Evolutionary conservation across 2,888 invertebrate species (phyloP), one percentile per base, ranked within the genome.

Genomic region (Erannis defoliaria): DNA sequence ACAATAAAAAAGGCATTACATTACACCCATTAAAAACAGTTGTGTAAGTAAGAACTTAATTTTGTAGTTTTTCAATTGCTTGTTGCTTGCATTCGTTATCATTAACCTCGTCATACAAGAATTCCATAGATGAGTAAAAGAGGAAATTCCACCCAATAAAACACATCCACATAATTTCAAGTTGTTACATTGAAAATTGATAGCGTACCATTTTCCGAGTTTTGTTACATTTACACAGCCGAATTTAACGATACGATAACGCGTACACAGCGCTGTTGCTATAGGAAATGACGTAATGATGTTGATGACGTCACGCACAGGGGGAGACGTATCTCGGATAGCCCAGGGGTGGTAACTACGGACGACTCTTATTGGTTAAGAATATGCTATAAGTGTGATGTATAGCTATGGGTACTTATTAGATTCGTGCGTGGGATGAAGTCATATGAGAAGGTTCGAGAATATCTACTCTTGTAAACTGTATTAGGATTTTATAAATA

Each of bases 271-370:
- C 73, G 64, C 29, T 21, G 45, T 53, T 48, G 48, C 54, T 75
- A 72, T 76, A 64, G 62, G 66, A 64, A 66, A 75, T 83, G 83
- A 81, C 74, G 61, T 60, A 60, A 62, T 77, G 75, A 62, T 37
- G 62, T 42, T 75, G 74, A 81, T 89, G 88, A 90, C 90, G 90
- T 89, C 88, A 89, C 76, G 56, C 51, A 62, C 66, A 53, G 71
- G 72, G 71, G 76, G 75, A 60, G 76, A 56, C 71, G 53, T 56
- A 56, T 51, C 51, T 42, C 42, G 18, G 42, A 55, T 50, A n/a
- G 56, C 48, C 48, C 53, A 56, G 64, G 69, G 64, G 68, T 45
- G 69, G 58, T 40, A 50, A 51, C 56, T 55, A 55, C 10, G 23
- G 40, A 37, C 51, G 53, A 57, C 56, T 57, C 53, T 56, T 56